Percentiles rank a stretch among this genome's conserved stretches.
These are phyloP conservation scores for Premnoplex brunnescens DNA, from an alignment of 2,797 vertebrate species.

Conservation along the genomic window DNA sequence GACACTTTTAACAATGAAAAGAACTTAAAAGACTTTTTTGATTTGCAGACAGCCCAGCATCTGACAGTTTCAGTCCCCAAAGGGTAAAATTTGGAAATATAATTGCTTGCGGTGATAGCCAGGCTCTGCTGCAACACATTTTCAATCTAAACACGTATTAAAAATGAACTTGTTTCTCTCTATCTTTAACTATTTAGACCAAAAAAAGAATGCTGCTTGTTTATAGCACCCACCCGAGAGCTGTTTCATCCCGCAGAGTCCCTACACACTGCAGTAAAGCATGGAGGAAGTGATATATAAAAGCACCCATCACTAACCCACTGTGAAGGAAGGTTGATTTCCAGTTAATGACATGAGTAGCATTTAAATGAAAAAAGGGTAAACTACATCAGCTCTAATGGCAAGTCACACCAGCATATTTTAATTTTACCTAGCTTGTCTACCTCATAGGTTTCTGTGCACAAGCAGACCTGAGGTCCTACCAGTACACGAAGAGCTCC, in stretches of 20 bases:
- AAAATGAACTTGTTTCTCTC: not conserved
- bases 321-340: not conserved
- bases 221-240: not conserved
- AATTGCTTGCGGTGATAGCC: not conserved
- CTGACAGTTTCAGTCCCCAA: not conserved
- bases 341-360: not conserved
- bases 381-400: not conserved
- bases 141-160: not conserved
- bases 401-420: not conserved
- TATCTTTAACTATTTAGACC: not conserved
- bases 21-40: not conserved
- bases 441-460: not conserved
- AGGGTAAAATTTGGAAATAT: not conserved
- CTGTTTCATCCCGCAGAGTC: not conserved
- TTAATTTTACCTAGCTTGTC: not conserved
- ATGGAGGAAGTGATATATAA: not conserved
- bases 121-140: not conserved
- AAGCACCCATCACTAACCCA: not conserved
- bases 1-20: not conserved
- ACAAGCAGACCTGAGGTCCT: not conserved
- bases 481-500: not conserved
- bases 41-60: not conserved
- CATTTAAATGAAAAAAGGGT: not conserved
- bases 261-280: not conserved
- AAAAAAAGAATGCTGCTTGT: not conserved